phyloP scores from a whole-genome alignment of 2,888 invertebrate genomes.

The Pristionchus mayeri region DNA sequence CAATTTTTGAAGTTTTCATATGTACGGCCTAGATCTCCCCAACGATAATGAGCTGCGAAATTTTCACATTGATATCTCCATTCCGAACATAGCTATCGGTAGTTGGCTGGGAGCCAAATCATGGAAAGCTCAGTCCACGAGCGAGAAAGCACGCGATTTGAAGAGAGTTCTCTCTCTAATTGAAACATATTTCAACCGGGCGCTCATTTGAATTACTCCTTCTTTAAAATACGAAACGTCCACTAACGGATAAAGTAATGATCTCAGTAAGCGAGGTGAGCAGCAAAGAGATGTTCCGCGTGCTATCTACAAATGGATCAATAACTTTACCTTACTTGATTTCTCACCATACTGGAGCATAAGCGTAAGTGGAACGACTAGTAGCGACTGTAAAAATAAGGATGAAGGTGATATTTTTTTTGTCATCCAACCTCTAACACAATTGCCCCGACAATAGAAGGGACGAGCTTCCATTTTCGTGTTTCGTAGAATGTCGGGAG shows the following conservation, averaged over 20 bases:
- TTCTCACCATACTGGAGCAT: slow-evolving; percentile 29
- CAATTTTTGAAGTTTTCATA: no score
- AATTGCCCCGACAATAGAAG: neutral
- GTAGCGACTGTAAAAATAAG: neutral
- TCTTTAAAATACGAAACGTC: no score
- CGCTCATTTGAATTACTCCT: no score
- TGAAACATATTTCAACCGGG: no score
- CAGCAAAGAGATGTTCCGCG: neutral
- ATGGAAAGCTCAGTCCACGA: no score
- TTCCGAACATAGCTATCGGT: no score
- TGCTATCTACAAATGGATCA: neutral
- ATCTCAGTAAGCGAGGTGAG: neutral
- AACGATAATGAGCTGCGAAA: no score
- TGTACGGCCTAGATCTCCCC: no score
- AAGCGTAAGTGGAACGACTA: neutral
- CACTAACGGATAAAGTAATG: slow-evolving; percentile 2
- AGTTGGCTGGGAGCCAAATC: no score
- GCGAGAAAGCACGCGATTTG: no score
- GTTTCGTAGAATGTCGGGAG: slow-evolving; percentile 9
- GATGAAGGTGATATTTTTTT: neutral
- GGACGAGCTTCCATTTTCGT: neutral
- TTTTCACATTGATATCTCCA: no score
- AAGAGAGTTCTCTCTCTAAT: no score
- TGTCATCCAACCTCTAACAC: neutral
- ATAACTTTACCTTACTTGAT: neutral